A percentile compares a stretch with the other conserved stretches of the same genome.
These are phyloP conservation scores for Drosophila punjabiensis DNA, from an alignment of 1,140 invertebrate species.

Conservation along the genomic window DNA sequence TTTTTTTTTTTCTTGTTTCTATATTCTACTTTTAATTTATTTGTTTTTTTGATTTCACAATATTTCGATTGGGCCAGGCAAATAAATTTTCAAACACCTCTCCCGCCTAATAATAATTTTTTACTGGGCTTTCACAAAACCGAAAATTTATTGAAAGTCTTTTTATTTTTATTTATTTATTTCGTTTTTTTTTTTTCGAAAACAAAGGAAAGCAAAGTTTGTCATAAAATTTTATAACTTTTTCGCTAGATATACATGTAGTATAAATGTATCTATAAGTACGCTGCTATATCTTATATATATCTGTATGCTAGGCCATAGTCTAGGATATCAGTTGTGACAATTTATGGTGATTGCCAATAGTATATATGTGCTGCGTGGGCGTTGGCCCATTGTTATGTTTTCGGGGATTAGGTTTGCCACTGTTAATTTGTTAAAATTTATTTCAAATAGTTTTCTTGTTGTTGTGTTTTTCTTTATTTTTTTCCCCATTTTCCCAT, in stretches of 20 bases:
- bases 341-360: constrained; percentile 57
- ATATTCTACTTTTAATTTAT: constrained; percentile 76
- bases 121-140: constrained; percentile 22
- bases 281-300: not conserved
- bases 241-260: not conserved
- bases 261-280: not conserved
- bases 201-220: constrained; percentile 75
- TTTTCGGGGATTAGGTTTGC: constrained; percentile 46
- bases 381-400: constrained; percentile 46
- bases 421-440: constrained; percentile 67
- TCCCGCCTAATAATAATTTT: constrained; percentile 19
- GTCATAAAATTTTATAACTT: constrained; percentile 69
- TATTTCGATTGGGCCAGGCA: constrained; percentile 77
- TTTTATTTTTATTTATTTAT: not conserved
- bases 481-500: not conserved
- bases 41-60: constrained; percentile 82
- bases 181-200: constrained; percentile 17
- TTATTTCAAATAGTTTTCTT: constrained; percentile 52
- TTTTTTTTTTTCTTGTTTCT: constrained; percentile 1
- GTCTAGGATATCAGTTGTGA: constrained; percentile 61
- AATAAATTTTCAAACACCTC: constrained; percentile 65
- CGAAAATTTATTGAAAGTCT: constrained; percentile 69
- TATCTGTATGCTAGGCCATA: constrained; percentile 11
- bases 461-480: not conserved
- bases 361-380: constrained; percentile 24